Percentiles rank a stretch among this genome's conserved stretches.
phyloP scores from a whole-genome alignment of 1,140 invertebrate species.

The Teleogryllus occipitalis region DNA sequence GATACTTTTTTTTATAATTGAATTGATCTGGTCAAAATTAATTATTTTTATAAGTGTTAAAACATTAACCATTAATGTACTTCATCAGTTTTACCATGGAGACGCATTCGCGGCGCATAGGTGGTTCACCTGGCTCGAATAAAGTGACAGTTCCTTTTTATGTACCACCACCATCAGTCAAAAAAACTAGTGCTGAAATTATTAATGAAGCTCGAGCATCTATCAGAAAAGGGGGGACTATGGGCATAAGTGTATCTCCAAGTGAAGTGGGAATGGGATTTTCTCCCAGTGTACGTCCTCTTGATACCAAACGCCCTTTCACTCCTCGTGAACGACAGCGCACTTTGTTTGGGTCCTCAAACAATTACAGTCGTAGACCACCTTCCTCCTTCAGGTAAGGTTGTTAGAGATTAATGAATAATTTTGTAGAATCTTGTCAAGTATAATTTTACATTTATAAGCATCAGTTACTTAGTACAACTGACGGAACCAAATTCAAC shows the following conservation, averaged over 20 bases:
- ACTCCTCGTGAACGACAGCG: slow-evolving; percentile 68
- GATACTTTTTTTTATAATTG: no score
- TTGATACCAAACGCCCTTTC: slow-evolving; percentile 67
- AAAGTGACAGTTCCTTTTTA: slow-evolving; percentile 35
- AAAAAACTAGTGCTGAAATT: slow-evolving; percentile 64
- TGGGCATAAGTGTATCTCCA: not conserved
- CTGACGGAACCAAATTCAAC: no score
- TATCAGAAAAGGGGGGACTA: slow-evolving; percentile 7
- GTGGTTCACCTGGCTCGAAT: slow-evolving; percentile 8
- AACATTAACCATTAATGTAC: no score
- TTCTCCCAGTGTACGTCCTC: slow-evolving; percentile 33
- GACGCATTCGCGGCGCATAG: slow-evolving; percentile 10
- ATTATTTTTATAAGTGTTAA: no score
- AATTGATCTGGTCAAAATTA: no score
- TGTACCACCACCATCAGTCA: slow-evolving; percentile 36
- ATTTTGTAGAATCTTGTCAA: slow-evolving; percentile 13
- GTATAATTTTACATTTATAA: not conserved
- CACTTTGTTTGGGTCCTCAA: slow-evolving; percentile 53
- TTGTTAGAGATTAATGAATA: not conserved
- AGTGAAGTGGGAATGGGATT: not conserved
- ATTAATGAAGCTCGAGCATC: slow-evolving; percentile 65
- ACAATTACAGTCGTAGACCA: slow-evolving; percentile 50
- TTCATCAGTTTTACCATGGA: slow-evolving; percentile 11
- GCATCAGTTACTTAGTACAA: no score
- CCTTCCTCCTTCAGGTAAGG: slow-evolving; percentile 68